These are phyloP conservation scores for Mimas tiliae DNA, from an alignment of 2,888 invertebrate species.

Conservation along the genomic window DNA sequence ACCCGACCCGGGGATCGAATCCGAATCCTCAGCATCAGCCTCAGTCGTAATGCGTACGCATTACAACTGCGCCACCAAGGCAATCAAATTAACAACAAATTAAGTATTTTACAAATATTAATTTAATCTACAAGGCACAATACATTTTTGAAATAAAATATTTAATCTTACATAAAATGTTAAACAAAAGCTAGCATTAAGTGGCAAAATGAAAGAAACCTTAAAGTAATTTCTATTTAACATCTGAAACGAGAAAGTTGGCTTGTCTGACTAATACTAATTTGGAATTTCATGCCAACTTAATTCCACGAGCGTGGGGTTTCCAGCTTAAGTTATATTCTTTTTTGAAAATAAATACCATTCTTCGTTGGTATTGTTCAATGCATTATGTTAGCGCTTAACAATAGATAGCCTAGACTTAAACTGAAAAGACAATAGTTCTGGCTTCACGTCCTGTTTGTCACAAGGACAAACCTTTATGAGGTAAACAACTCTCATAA, in stretches of 20 bases:
- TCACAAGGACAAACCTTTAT: neutral
- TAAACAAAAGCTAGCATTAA: constrained; percentile 6
- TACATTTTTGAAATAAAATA: neutral
- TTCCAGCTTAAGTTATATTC: constrained; percentile 1
- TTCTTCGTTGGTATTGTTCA: constrained; percentile 2
- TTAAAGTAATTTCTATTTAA: constrained; percentile 21
- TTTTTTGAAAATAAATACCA: constrained; percentile 16
- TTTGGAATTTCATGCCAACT: constrained; percentile 21
- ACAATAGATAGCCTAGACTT: neutral
- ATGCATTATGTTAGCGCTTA: constrained; percentile 1
- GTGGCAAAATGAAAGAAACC: constrained; percentile 18
- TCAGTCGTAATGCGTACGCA: too few species aligned
- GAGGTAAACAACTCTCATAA: neutral
- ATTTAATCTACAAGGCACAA: neutral
- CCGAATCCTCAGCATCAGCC: too few species aligned
- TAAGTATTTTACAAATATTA: too few species aligned
- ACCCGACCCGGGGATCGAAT: too few species aligned
- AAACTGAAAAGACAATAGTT: constrained; percentile 7
- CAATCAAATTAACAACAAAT: too few species aligned
- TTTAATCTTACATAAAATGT: constrained; percentile 1
- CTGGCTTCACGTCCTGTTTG: constrained; percentile 17
- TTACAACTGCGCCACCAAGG: too few species aligned
- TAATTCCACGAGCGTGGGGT: constrained; percentile 5
- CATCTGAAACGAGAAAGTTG: constrained; percentile 17
- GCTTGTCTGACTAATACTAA: constrained; percentile 18